These are phyloP conservation scores for Empis stercorea DNA, from an alignment of 2,888 invertebrate species.

Conservation along the genomic window DNA sequence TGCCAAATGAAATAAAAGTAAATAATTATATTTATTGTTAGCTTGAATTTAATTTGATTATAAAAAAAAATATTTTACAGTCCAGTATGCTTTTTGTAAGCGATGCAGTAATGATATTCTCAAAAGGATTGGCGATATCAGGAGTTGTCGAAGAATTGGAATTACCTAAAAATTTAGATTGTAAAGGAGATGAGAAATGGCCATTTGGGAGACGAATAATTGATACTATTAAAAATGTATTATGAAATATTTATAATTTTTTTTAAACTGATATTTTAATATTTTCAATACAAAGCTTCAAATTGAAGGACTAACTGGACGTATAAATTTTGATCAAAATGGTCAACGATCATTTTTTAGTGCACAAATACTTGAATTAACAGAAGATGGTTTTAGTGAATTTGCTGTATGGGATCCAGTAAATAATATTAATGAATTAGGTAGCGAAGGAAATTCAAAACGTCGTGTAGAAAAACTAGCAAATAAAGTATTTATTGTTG, in stretches of 20 bases:
- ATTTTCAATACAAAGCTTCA: constrained; percentile 22
- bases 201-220: constrained; percentile 49
- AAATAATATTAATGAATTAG: constrained; percentile 22
- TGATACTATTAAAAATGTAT: constrained; percentile 53
- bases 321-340: constrained; percentile 32
- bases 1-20: constrained; percentile 14
- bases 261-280: not conserved
- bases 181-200: constrained; percentile 39
- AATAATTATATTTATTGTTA: not conserved
- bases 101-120: constrained; percentile 55
- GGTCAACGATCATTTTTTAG: constrained; percentile 58
- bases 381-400: constrained; percentile 43
- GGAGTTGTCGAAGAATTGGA: constrained; percentile 29
- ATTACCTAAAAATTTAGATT: constrained; percentile 25
- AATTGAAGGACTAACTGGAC: constrained; percentile 30
- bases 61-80: too few relatives aligned
- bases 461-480: constrained; percentile 31
- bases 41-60: too few relatives aligned
- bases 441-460: not conserved
- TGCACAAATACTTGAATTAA: constrained; percentile 54
- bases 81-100: constrained; percentile 54
- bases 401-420: constrained; percentile 37
- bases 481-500: constrained; percentile 57
- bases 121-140: constrained; percentile 37
- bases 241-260: constrained; percentile 11